A percentile compares a stretch with the other conserved stretches of the same genome.
These are phyloP conservation scores for Drosophila greeni DNA, from an alignment of 2,888 invertebrate species.

Conservation along the genomic window DNA sequence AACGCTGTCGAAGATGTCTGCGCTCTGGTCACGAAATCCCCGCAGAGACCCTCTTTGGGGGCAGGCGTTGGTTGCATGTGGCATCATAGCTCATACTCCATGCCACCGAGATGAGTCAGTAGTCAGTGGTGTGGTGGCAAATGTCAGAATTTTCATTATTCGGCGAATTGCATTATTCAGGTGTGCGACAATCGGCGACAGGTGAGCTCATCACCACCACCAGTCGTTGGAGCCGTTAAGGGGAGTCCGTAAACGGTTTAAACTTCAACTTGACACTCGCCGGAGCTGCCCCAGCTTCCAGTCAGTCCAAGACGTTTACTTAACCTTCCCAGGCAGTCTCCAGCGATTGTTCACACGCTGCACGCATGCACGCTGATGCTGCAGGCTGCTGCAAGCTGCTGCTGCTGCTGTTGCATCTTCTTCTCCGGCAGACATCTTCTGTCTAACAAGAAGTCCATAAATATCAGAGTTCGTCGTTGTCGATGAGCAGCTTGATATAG, in stretches of 20 bases:
- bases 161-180: slow-evolving; percentile 19
- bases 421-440: slow-evolving; percentile 34
- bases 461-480: slow-evolving; percentile 64
- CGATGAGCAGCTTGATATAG: slow-evolving; percentile 24
- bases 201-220: slow-evolving; percentile 38
- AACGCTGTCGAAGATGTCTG: slow-evolving; percentile 43
- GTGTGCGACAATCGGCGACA: slow-evolving; percentile 10
- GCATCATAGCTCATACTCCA: slow-evolving; percentile 21
- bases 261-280: slow-evolving; percentile 75
- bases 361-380: too few relatives aligned
- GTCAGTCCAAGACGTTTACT: slow-evolving; percentile 35
- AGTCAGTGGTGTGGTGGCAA: slow-evolving; percentile 50
- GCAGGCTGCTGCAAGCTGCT: slow-evolving; percentile 29
- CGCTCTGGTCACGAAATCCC: slow-evolving; percentile 44
- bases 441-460: slow-evolving; percentile 47
- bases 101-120: slow-evolving; percentile 39
- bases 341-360: slow-evolving; percentile 56
- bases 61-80: slow-evolving; percentile 42
- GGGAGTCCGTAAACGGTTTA: slow-evolving; percentile 51
- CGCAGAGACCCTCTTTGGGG: slow-evolving; percentile 30
- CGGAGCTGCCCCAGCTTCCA: slow-evolving; percentile 5
- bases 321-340: slow-evolving; percentile 55
- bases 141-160: slow-evolving; percentile 58
- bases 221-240: slow-evolving; percentile 39
- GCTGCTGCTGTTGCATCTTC: slow-evolving; percentile 15